These are phyloP conservation scores for Leiothrix lutea DNA, from an alignment of 2,113 vertebrate species.

Conservation along the genomic window DNA sequence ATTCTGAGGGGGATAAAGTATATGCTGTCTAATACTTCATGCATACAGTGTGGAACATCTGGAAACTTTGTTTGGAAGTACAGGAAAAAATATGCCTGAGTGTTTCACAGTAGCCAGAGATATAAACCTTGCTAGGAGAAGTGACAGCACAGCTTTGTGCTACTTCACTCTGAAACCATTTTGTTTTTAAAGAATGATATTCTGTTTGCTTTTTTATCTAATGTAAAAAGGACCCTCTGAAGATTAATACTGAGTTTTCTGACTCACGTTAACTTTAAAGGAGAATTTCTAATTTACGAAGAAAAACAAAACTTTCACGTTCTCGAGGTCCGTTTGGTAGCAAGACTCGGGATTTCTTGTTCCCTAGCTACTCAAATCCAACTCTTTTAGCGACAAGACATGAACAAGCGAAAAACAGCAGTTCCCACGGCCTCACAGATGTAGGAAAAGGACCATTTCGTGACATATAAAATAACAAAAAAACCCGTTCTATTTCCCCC, in stretches of 20 bases:
- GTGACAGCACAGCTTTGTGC: neutral
- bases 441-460: neutral
- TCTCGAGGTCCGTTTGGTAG: neutral
- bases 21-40: neutral
- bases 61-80: neutral
- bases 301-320: neutral
- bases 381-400: neutral
- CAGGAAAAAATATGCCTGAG: neutral
- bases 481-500: neutral
- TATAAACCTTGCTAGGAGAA: neutral
- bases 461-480: neutral
- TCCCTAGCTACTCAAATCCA: neutral
- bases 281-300: neutral
- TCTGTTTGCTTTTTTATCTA: neutral
- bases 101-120: neutral
- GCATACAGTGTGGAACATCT: neutral
- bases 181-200: neutral
- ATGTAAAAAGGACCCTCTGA: neutral
- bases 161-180: neutral
- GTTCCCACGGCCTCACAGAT: neutral
- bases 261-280: neutral
- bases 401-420: rapidly evolving
- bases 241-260: neutral
- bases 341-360: neutral
- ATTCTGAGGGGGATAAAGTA: neutral